These are phyloP conservation scores for Drosophila malerkotliana DNA, from an alignment of 1,140 invertebrate species.

Conservation along the genomic window DNA sequence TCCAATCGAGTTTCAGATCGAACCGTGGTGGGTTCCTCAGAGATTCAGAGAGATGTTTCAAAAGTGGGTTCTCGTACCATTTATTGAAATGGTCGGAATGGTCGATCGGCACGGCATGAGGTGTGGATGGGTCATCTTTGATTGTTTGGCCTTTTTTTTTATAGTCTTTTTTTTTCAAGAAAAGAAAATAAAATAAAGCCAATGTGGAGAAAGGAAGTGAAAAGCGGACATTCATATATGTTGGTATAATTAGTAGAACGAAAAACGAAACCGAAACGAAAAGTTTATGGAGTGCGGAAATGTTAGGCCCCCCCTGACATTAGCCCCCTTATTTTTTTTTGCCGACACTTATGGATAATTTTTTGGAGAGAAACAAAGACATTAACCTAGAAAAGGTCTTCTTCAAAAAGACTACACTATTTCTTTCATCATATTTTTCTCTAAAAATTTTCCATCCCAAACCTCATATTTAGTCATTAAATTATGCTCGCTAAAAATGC, in stretches of 20 bases:
- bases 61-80: constrained; percentile 32
- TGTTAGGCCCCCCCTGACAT: constrained; percentile 53
- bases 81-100: constrained; percentile 61
- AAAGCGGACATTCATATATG: constrained; percentile 40
- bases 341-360: constrained; percentile 13
- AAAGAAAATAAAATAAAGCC: constrained; percentile 37
- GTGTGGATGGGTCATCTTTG: constrained; percentile 40
- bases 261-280: constrained; percentile 56
- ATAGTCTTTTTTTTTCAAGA: constrained; percentile 1
- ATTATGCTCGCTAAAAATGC: constrained; percentile 36
- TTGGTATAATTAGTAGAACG: constrained; percentile 2
- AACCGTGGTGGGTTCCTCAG: background rate
- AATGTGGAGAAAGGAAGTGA: constrained; percentile 68
- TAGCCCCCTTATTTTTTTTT: constrained; percentile 19
- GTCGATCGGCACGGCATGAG: constrained; percentile 67
- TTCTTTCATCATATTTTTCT: no score
- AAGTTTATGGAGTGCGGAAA: constrained; percentile 54
- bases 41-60: constrained; percentile 3
- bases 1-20: constrained; percentile 13
- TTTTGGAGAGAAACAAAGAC: background rate
- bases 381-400: constrained; percentile 7
- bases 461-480: constrained; percentile 15
- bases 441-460: background rate
- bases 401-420: no score
- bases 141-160: constrained; percentile 8